These are phyloP conservation scores for Arrhamphus sclerolepis DNA, from an alignment of 2,797 vertebrate species.

Conservation along the genomic window DNA sequence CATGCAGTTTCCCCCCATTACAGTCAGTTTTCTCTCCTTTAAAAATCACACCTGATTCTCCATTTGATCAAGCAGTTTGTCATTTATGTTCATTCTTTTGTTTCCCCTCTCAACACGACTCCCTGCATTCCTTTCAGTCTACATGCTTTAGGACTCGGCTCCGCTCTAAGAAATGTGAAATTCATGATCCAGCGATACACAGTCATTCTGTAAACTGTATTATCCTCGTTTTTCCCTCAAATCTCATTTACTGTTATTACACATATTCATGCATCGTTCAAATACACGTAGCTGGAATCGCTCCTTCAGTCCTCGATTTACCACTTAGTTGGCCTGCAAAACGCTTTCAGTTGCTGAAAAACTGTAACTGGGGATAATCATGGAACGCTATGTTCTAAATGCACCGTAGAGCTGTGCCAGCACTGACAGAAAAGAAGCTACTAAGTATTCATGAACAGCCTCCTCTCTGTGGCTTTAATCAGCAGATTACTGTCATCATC, in stretches of 20 bases:
- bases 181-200: neutral
- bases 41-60: neutral
- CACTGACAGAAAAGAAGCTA: constrained; percentile 29
- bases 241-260: neutral
- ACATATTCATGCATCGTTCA: neutral
- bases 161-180: neutral
- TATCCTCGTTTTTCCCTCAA: neutral
- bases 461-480: constrained; percentile 32
- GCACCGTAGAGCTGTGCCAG: neutral
- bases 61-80: too few relatives aligned
- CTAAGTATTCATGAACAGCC: constrained; percentile 52
- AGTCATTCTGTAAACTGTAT: neutral
- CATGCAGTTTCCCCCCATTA: constrained; percentile 7
- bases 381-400: constrained; percentile 34
- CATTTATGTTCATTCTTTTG: too few relatives aligned
- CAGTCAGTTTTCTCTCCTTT: constrained; percentile 5
- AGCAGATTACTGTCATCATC: constrained; percentile 49
- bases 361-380: constrained; percentile 16
- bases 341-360: constrained; percentile 1
- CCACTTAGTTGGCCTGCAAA: constrained; percentile 27
- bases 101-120: neutral
- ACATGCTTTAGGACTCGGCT: neutral
- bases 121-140: neutral
- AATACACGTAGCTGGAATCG: constrained; percentile 1
- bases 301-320: constrained; percentile 14